A percentile compares a stretch with the other conserved stretches of the same genome.
Evolutionary conservation across 1,140 invertebrate genomes (phyloP).

Genomic region (Drosophila rhopaloa): DNA sequence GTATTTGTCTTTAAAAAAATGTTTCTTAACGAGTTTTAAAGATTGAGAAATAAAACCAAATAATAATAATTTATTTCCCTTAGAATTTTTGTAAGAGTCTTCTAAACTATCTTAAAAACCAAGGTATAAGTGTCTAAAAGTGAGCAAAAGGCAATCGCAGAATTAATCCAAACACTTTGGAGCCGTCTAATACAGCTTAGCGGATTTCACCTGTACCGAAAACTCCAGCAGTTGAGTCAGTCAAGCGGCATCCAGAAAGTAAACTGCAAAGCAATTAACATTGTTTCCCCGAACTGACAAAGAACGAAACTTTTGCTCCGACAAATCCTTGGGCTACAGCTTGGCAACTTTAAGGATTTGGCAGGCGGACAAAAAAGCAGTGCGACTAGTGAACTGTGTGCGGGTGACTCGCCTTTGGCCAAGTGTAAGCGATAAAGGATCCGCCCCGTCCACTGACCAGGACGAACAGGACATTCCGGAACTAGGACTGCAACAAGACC

Average conservation of each 20-base stretch:
- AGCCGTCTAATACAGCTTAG: not conserved
- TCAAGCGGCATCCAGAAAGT: constrained; percentile 30
- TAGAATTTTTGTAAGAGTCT: too few species aligned
- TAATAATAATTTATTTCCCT: too few species aligned
- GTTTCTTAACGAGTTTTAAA: too few species aligned
- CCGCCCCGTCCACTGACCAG: constrained; percentile 36
- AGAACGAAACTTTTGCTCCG: constrained; percentile 31
- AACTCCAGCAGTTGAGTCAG: constrained; percentile 23
- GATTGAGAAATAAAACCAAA: too few species aligned
- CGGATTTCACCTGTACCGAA: constrained; percentile 11
- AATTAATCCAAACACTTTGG: not conserved
- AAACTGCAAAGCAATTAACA: constrained; percentile 53
- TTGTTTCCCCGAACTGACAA: constrained; percentile 40
- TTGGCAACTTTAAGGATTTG: constrained; percentile 38
- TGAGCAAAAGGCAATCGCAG: not conserved
- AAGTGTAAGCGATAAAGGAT: constrained; percentile 70
- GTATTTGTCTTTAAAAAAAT: too few species aligned
- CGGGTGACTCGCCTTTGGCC: constrained; percentile 32
- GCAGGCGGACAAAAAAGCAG: constrained; percentile 12
- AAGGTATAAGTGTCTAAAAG: not conserved
- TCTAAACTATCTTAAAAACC: too few species aligned
- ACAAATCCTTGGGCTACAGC: constrained; percentile 15
- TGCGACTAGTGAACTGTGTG: constrained; percentile 18
- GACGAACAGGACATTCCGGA: constrained; percentile 24
- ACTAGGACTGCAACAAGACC: constrained; percentile 59